Percentiles rank a stretch among this genome's conserved stretches.
These are phyloP conservation scores for Malurus melanocephalus DNA, from an alignment of 2,113 vertebrate genomes.

Conservation along the genomic window DNA sequence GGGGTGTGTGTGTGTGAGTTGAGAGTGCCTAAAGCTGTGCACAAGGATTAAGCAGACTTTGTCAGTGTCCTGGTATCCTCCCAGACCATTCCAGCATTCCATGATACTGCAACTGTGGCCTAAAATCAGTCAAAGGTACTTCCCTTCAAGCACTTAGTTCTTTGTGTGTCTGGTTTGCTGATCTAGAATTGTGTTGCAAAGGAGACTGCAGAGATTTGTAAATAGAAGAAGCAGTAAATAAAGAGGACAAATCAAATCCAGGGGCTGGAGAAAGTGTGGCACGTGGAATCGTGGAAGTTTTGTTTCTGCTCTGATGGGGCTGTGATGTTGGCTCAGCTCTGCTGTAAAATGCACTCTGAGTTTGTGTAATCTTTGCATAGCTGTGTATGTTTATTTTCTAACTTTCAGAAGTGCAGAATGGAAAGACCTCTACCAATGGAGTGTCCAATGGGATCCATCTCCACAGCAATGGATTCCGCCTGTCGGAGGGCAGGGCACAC, in stretches of 20 bases:
- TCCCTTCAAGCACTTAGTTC: neutral
- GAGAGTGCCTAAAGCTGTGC: neutral
- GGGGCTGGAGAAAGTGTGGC: neutral
- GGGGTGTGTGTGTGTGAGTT: neutral
- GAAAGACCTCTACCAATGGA: slow-evolving; percentile 88
- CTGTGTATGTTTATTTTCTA: neutral
- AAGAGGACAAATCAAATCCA: neutral
- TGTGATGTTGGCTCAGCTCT: neutral
- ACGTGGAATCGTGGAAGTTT: neutral
- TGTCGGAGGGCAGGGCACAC: slow-evolving; percentile 73
- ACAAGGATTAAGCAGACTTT: neutral
- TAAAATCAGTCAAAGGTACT: neutral
- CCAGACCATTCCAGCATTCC: neutral
- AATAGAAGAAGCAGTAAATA: neutral
- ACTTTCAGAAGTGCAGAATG: slow-evolving; percentile 87
- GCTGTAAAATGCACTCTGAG: neutral
- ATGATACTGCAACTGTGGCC: rapidly evolving
- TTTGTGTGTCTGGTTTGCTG: neutral
- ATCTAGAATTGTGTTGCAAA: neutral
- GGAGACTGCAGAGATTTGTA: neutral
- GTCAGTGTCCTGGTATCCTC: neutral
- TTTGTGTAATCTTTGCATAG: neutral
- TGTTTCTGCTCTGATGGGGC: neutral
- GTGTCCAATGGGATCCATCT: slow-evolving; percentile 89
- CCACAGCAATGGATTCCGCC: slow-evolving; percentile 84